A percentile compares a stretch with the other conserved stretches of the same genome.
phyloP scores from a whole-genome alignment of 1,140 invertebrate genomes.

The Parapsyche elsis region DNA sequence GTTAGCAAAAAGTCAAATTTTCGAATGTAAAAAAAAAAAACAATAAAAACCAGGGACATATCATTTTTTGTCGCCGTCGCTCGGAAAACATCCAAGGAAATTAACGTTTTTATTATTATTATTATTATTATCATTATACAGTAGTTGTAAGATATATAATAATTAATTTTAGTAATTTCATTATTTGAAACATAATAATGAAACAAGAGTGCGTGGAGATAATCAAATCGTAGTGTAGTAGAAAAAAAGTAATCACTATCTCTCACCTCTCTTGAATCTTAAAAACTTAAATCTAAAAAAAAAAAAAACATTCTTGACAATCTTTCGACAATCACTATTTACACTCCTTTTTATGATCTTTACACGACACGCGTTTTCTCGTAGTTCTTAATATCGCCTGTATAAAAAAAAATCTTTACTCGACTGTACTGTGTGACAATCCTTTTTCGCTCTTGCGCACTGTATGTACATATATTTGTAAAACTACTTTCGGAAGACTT shows the following conservation, averaged over 20 bases:
- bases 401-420: constrained; percentile 39
- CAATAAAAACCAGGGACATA: constrained; percentile 17
- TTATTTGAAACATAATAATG: constrained; percentile 52
- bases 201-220: constrained; percentile 57
- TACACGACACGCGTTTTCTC: background rate
- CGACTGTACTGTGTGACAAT: constrained; percentile 48
- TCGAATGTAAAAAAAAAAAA: background rate
- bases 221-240: constrained; percentile 55
- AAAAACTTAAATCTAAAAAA: background rate
- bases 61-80: constrained; percentile 30
- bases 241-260: constrained; percentile 46
- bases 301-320: constrained; percentile 46
- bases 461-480: constrained; percentile 40
- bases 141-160: background rate
- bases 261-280: constrained; percentile 50
- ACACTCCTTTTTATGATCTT: constrained; percentile 41
- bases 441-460: constrained; percentile 49
- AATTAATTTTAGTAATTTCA: constrained; percentile 49
- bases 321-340: constrained; percentile 57
- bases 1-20: constrained; percentile 16
- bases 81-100: background rate
- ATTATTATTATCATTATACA: background rate
- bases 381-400: background rate
- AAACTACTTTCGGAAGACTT: constrained; percentile 48
- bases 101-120: background rate